These are phyloP conservation scores for Elachura formosa DNA, from an alignment of 2,113 vertebrate genomes.

Conservation along the genomic window DNA sequence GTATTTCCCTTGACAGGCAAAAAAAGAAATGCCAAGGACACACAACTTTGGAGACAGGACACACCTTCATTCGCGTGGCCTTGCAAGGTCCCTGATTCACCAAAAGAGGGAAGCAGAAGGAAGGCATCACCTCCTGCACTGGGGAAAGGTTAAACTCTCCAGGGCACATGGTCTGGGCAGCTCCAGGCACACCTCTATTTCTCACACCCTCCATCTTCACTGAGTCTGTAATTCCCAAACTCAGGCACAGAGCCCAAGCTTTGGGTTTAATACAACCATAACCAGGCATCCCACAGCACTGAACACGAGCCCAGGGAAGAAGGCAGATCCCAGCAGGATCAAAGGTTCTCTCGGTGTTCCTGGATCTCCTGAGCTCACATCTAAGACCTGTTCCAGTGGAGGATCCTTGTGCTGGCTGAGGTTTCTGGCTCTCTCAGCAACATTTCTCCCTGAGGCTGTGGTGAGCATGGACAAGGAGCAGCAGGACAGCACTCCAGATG, in stretches of 20 bases:
- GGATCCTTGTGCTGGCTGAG: neutral
- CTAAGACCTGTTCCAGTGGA: neutral
- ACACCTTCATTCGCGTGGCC: neutral
- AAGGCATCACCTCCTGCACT: neutral
- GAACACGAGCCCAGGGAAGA: neutral
- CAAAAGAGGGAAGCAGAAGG: neutral
- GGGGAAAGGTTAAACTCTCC: neutral
- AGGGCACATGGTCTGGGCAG: neutral
- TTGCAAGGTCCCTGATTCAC: neutral
- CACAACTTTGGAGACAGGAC: accelerated
- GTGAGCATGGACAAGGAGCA: neutral
- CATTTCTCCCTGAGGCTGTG: neutral
- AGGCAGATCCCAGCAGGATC: neutral
- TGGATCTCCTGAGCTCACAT: neutral
- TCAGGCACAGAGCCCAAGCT: neutral
- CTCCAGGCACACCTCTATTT: neutral
- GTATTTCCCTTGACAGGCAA: neutral
- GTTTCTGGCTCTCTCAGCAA: accelerated
- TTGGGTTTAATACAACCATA: neutral
- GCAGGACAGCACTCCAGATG: neutral
- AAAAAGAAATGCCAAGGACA: neutral
- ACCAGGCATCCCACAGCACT: neutral
- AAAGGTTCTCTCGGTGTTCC: neutral
- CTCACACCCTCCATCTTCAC: neutral
- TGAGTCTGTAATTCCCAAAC: neutral